A percentile compares a stretch with the other conserved stretches of the same genome.
These are phyloP conservation scores for Eumaeus atala DNA, from an alignment of 1,140 invertebrate genomes.

Conservation along the genomic window DNA sequence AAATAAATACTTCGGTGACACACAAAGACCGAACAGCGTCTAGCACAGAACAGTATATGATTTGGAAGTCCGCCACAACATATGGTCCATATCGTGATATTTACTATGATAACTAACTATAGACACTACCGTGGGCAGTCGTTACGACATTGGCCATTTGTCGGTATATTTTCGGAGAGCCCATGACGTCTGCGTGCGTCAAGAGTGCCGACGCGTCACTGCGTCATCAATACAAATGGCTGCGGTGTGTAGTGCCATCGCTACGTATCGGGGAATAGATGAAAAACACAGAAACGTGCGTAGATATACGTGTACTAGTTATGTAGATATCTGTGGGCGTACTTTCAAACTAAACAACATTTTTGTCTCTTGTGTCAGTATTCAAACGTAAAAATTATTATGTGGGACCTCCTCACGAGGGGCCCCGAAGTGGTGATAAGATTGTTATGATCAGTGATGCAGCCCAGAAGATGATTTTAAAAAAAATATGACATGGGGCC, in stretches of 20 bases:
- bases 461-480: too few relatives aligned
- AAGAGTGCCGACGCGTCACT: not conserved
- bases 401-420: too few relatives aligned
- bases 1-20: not conserved
- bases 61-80: not conserved
- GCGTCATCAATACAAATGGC: not conserved
- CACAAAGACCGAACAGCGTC: not conserved
- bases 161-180: constrained; percentile 1
- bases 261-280: too few relatives aligned
- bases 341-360: too few relatives aligned
- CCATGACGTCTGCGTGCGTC: not conserved
- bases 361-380: too few relatives aligned
- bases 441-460: too few relatives aligned
- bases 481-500: too few relatives aligned
- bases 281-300: too few relatives aligned
- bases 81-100: not conserved
- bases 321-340: too few relatives aligned
- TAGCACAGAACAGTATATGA: not conserved
- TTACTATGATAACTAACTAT: constrained; percentile 1
- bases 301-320: too few relatives aligned
- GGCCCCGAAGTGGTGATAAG: too few relatives aligned
- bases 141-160: not conserved
- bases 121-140: not conserved
- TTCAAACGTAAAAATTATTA: too few relatives aligned
- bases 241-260: not conserved